Percentiles rank a stretch among this genome's conserved stretches.
Conservation (phyloP, 2,888 invertebrate genomes). For the Cyclophora punctaria region DNA sequence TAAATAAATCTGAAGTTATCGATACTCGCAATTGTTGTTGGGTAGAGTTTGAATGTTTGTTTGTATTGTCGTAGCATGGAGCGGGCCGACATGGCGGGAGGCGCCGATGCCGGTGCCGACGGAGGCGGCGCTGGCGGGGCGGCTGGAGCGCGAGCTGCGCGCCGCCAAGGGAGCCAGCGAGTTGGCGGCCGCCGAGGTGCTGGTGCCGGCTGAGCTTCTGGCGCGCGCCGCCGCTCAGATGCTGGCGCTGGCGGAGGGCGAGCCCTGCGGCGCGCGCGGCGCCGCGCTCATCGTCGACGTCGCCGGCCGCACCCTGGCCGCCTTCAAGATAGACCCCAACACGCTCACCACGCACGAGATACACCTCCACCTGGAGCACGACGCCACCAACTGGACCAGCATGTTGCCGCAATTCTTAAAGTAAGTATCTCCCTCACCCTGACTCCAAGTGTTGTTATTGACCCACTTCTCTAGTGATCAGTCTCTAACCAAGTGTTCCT, state of each 20-base stretch:
- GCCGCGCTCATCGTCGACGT: slow-evolving; percentile 90
- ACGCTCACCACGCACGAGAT: slow-evolving; percentile 94
- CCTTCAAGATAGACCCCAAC: slow-evolving; percentile 88
- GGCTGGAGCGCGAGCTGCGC: slow-evolving; percentile 85
- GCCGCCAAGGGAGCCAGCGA: slow-evolving; percentile 86
- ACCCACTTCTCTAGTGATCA: neutral
- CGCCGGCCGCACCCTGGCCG: slow-evolving; percentile 85
- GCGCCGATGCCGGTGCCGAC: slow-evolving; percentile 71
- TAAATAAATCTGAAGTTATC: too few relatives aligned
- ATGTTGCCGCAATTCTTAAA: slow-evolving; percentile 92
- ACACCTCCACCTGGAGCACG: slow-evolving; percentile 90
- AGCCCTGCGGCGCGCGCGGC: slow-evolving; percentile 92
- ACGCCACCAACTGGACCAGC: slow-evolving; percentile 90
- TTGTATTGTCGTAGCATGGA: slow-evolving; percentile 61
- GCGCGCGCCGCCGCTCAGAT: slow-evolving; percentile 86
- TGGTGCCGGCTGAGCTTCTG: slow-evolving; percentile 88
- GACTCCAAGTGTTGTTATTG: neutral
- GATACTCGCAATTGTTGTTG: too few relatives aligned
- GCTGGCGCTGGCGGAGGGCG: slow-evolving; percentile 87
- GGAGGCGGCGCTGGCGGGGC: slow-evolving; percentile 81
- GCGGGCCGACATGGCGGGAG: slow-evolving; percentile 64
- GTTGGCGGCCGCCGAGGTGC: slow-evolving; percentile 88
- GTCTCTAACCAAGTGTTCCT: slow-evolving; percentile 26
- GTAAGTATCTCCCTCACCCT: slow-evolving; percentile 74
- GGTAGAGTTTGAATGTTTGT: slow-evolving; percentile 25